Conservation (phyloP, 2,113 vertebrate species). For the Naja naja region DNA sequence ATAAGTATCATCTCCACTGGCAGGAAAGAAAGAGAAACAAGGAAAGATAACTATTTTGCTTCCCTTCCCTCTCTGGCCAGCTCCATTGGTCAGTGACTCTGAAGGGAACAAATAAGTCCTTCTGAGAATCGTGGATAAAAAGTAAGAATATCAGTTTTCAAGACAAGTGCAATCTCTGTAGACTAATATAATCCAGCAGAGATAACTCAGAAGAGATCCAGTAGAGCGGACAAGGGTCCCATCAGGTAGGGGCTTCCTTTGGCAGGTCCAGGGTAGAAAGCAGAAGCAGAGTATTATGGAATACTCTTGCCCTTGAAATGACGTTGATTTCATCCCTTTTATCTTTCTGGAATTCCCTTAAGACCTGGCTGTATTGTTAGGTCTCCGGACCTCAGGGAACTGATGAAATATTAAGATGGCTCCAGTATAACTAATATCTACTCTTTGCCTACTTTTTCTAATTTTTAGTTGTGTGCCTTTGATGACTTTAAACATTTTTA, state of each 20-base stretch:
- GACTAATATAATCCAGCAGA: not conserved
- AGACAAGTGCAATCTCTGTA: not conserved
- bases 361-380: not conserved
- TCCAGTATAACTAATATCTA: not conserved
- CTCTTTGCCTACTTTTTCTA: not conserved
- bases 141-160: not conserved
- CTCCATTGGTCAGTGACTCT: not conserved
- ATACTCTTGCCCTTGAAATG: not conserved
- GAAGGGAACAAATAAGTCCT: not conserved
- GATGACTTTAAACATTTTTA: not conserved
- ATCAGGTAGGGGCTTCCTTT: not conserved
- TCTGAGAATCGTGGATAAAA: not conserved
- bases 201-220: not conserved
- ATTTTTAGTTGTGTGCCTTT: not conserved
- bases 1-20: not conserved
- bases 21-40: not conserved
- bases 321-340: not conserved
- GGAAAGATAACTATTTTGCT: not conserved
- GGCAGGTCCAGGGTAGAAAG: not conserved
- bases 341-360: not conserved
- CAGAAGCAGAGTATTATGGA: not conserved
- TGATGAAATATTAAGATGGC: not conserved
- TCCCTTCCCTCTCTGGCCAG: not conserved
- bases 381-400: not conserved
- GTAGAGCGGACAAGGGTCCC: not conserved